A percentile compares a stretch with the other conserved stretches of the same genome.
Evolutionary conservation across 1,140 invertebrate species (phyloP).

Genomic region (Callitettix versicolor): DNA sequence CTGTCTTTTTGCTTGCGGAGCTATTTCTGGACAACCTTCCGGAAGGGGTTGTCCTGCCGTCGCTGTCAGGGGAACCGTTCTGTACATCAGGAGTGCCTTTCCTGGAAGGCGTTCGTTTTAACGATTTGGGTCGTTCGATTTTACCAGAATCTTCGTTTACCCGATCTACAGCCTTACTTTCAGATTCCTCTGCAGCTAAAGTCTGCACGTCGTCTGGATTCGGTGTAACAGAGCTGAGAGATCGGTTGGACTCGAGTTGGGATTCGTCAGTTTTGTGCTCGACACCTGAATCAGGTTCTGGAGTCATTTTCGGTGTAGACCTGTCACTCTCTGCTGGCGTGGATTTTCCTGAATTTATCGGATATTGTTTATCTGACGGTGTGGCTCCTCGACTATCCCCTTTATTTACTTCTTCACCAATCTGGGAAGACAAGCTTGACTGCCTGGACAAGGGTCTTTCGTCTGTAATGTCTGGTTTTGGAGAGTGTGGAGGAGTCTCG

Average conservation of each 20-base stretch:
- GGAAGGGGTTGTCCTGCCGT: slow-evolving; percentile 4
- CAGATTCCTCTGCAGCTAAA: not conserved
- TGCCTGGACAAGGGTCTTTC: not conserved
- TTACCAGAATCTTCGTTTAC: not conserved
- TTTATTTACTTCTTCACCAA: not conserved
- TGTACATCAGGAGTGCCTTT: not conserved
- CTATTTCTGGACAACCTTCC: slow-evolving; percentile 1
- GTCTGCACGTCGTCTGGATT: no score
- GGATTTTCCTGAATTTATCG: not conserved
- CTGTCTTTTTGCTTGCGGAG: not conserved
- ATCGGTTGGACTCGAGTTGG: not conserved
- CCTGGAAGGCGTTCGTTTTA: slow-evolving; percentile 2
- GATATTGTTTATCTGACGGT: not conserved
- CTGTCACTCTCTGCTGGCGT: not conserved
- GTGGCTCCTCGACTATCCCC: not conserved
- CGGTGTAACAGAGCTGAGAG: not conserved
- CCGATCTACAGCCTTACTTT: not conserved
- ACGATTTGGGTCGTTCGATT: slow-evolving; percentile 5
- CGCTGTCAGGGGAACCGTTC: not conserved
- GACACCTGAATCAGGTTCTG: not conserved
- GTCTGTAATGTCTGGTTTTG: not conserved
- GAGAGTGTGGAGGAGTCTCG: not conserved
- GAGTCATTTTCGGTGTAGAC: not conserved
- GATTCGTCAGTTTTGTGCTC: not conserved
- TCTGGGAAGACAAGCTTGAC: not conserved